Evolutionary conservation across 1,140 invertebrate genomes (phyloP).

Genomic region (Heliconius congener): DNA sequence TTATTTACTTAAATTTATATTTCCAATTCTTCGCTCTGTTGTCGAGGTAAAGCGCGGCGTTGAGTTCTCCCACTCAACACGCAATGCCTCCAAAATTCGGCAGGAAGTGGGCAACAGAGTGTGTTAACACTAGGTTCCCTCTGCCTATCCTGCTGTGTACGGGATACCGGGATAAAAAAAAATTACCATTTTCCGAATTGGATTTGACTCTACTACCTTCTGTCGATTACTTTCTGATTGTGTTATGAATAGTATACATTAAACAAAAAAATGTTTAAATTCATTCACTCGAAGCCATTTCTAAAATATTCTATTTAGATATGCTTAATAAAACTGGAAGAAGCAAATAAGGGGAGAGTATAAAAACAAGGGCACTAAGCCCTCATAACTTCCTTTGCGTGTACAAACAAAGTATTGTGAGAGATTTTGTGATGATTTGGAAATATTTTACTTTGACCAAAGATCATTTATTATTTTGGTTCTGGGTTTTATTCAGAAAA

Average conservation of each 20-base stretch:
- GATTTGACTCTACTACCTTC: no score
- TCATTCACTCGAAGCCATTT: neutral
- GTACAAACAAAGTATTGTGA: slow-evolving; percentile 11
- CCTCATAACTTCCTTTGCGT: slow-evolving; percentile 27
- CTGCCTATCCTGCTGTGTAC: no score
- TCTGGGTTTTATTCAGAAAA: no score
- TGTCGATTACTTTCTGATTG: neutral
- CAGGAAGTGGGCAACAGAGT: no score
- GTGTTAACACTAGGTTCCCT: no score
- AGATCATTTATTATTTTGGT: neutral
- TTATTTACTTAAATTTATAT: no score
- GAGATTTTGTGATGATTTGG: neutral
- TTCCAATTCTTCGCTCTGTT: no score
- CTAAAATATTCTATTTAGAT: slow-evolving; percentile 10
- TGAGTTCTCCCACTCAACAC: no score
- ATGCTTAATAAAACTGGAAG: slow-evolving; percentile 50
- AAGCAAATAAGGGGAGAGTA: slow-evolving; percentile 58
- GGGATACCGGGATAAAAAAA: no score
- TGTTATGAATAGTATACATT: neutral
- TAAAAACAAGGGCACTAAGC: slow-evolving; percentile 54
- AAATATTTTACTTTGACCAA: neutral
- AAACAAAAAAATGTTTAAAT: neutral
- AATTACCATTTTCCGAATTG: no score
- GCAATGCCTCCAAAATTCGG: no score
- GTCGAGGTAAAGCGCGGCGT: no score